phyloP scores from a whole-genome alignment of 2,797 vertebrate species.

The Antennarius maculatus region DNA sequence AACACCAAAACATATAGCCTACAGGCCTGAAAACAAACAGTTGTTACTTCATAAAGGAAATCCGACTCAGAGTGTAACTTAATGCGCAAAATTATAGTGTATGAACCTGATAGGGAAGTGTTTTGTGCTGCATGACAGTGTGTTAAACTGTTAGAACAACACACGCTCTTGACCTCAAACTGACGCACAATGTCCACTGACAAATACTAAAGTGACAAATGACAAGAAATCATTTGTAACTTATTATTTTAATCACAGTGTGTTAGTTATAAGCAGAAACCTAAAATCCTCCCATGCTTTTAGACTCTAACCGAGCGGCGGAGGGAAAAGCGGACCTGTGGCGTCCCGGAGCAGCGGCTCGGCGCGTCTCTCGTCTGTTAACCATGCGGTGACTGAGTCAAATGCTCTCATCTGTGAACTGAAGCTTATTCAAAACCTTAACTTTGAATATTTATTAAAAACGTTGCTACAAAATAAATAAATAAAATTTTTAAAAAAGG shows the following conservation, averaged over 20 bases:
- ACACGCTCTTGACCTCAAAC: slow-evolving; percentile 3
- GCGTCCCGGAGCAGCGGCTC: slow-evolving; percentile 47
- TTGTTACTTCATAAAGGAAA: not conserved
- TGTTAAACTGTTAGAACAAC: not conserved
- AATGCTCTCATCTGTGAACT: not conserved
- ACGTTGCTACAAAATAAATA: not conserved
- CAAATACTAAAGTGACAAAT: not conserved
- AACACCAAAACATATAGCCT: not conserved
- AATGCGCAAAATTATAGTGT: not conserved
- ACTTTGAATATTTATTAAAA: not conserved
- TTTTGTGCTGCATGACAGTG: not conserved
- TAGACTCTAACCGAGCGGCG: slow-evolving; percentile 13
- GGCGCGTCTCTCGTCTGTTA: slow-evolving; percentile 43
- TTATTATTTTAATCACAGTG: not conserved
- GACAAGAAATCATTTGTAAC: not conserved
- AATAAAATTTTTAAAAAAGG: slow-evolving; percentile 24
- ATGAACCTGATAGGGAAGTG: not conserved
- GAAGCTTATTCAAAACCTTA: not conserved
- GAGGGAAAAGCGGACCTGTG: slow-evolving; percentile 12
- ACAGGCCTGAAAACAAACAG: not conserved
- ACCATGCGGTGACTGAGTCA: slow-evolving; percentile 48
- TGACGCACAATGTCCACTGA: not conserved
- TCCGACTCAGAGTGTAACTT: not conserved
- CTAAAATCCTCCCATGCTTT: not conserved
- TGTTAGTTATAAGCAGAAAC: not conserved